Evolutionary conservation across 2,113 vertebrate genomes (phyloP).

Genomic region (Bettongia penicillata): DNA sequence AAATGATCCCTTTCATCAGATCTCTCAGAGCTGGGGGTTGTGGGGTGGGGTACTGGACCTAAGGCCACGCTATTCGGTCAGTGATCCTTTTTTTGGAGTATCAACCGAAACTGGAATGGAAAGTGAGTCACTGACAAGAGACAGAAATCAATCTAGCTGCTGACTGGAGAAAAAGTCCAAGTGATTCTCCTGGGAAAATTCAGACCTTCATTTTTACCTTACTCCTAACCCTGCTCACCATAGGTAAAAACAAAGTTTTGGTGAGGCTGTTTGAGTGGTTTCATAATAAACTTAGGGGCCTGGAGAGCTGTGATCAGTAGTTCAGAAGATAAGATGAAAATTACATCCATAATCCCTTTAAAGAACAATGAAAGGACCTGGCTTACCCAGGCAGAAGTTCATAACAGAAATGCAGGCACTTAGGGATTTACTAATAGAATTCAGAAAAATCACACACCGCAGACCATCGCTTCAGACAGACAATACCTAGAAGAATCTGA

Average conservation of each 20-base stretch:
- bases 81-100: not conserved
- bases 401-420: conserved; percentile 17
- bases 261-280: conserved; percentile 18
- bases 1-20: not conserved
- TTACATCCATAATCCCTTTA: conserved; percentile 52
- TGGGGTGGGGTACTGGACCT: not conserved
- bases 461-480: not conserved
- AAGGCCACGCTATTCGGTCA: not conserved
- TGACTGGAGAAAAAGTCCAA: conserved; percentile 3
- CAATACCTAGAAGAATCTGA: conserved; percentile 5
- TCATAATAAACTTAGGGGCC: conserved; percentile 15
- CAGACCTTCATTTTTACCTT: conserved; percentile 2
- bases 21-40: not conserved
- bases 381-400: not conserved
- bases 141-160: not conserved
- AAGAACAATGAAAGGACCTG: not conserved
- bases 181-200: conserved; percentile 5
- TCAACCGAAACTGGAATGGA: not conserved
- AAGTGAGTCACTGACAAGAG: not conserved
- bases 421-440: conserved; percentile 1
- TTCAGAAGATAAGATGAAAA: conserved; percentile 39
- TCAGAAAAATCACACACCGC: conserved; percentile 16
- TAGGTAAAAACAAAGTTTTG: not conserved
- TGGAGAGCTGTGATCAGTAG: conserved; percentile 24
- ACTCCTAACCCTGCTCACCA: not conserved